Evolutionary conservation across 2,113 vertebrate species (phyloP).

Genomic region (Vidua macroura): DNA sequence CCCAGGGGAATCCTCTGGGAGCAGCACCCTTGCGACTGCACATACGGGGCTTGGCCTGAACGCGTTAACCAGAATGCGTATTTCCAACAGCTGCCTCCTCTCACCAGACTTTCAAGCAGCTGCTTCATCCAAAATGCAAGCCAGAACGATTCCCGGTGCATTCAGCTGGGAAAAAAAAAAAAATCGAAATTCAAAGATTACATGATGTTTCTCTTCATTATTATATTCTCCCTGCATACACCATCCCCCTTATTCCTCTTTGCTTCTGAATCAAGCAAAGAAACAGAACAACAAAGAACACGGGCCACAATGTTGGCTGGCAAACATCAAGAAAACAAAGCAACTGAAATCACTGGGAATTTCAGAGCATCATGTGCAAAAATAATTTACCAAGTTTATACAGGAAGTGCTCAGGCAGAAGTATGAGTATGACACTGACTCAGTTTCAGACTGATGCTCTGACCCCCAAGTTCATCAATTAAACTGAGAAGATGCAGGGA

Average conservation of each 20-base stretch:
- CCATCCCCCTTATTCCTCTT: not conserved
- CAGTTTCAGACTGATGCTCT: not conserved
- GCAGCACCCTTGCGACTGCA: not conserved
- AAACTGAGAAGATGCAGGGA: not conserved
- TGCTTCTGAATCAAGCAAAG: not conserved
- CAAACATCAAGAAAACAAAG: not conserved
- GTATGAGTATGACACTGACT: not conserved
- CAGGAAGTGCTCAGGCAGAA: not conserved
- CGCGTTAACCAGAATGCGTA: fast-evolving
- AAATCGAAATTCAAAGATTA: constrained; percentile 13
- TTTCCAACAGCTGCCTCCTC: not conserved
- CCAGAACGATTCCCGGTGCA: not conserved
- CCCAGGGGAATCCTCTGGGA: not conserved
- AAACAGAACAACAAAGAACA: not conserved
- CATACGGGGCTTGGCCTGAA: not conserved
- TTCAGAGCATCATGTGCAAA: not conserved
- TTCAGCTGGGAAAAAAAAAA: not conserved
- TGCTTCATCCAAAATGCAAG: constrained; percentile 7
- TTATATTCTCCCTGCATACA: not conserved
- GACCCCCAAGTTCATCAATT: not conserved
- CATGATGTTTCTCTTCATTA: not conserved
- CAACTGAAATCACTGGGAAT: not conserved
- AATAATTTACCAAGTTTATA: not conserved
- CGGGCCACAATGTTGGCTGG: not conserved
- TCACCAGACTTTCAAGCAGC: not conserved